Conservation (phyloP, 2,888 invertebrate species). For the Rhagonycha lutea region DNA sequence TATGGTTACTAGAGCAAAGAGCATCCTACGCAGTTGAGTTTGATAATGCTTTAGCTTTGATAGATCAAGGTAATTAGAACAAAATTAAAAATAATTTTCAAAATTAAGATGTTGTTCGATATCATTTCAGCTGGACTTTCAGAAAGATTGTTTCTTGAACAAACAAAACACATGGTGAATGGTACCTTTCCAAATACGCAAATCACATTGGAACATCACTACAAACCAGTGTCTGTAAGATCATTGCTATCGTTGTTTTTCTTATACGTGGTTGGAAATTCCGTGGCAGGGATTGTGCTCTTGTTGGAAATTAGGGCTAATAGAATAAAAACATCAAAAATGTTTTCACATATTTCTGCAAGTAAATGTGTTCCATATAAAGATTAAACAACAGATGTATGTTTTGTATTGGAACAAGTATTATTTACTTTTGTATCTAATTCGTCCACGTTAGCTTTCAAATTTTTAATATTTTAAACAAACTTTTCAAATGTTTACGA, state of each 20-base stretch:
- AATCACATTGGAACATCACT: neutral
- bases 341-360: neutral
- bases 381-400: neutral
- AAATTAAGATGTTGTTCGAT: neutral
- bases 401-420: no score
- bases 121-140: constrained; percentile 10
- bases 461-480: no score
- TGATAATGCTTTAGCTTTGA: constrained; percentile 4
- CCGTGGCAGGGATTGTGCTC: neutral
- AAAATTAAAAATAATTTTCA: no score
- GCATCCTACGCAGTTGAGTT: constrained; percentile 19
- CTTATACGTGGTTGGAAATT: constrained; percentile 10
- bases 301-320: neutral
- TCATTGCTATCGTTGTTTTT: constrained; percentile 6
- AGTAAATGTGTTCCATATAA: neutral
- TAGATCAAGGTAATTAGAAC: constrained; percentile 6
- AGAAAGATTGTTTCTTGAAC: neutral
- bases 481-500: no score
- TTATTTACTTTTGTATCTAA: no score
- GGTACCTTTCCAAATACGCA: constrained; percentile 4
- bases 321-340: no score
- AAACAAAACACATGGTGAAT: neutral
- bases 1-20: constrained; percentile 22
- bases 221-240: constrained; percentile 4
- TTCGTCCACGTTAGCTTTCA: no score